A percentile compares a stretch with the other conserved stretches of the same genome.
These are phyloP conservation scores for Dromas ardeola DNA, from an alignment of 2,113 vertebrate genomes.

Conservation along the genomic window DNA sequence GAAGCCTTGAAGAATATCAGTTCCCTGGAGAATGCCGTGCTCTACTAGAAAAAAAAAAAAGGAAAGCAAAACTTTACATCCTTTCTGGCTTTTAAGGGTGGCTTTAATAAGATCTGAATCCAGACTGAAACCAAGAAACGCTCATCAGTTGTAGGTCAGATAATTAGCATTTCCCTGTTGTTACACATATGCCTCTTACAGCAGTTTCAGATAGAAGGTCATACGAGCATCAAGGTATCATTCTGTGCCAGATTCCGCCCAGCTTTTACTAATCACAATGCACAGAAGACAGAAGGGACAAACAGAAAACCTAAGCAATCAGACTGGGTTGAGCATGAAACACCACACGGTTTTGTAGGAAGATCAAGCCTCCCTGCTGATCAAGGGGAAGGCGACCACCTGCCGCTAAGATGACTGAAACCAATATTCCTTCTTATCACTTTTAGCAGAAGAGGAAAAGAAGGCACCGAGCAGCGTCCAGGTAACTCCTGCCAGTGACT, in stretches of 20 bases:
- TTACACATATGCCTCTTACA: rapidly evolving
- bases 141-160: neutral
- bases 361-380: neutral
- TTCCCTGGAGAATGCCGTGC: neutral
- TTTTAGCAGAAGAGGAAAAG: slow-evolving; percentile 35
- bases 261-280: neutral
- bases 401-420: neutral
- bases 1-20: neutral
- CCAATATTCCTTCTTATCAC: neutral
- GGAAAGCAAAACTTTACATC: neutral
- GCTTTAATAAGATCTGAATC: neutral
- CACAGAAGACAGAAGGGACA: neutral
- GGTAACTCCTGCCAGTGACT: slow-evolving; percentile 48
- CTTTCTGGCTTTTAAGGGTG: neutral
- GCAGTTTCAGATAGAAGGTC: neutral
- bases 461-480: slow-evolving; percentile 33
- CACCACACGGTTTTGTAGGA: rapidly evolving
- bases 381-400: neutral
- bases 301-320: neutral
- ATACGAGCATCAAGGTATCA: neutral
- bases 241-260: neutral
- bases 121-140: neutral
- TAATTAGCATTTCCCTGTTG: neutral
- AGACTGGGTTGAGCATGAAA: neutral
- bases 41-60: neutral